phyloP scores from a whole-genome alignment of 37 sponge, comb jelly and placozoan genomes.

The Aplysina aerophoba region DNA sequence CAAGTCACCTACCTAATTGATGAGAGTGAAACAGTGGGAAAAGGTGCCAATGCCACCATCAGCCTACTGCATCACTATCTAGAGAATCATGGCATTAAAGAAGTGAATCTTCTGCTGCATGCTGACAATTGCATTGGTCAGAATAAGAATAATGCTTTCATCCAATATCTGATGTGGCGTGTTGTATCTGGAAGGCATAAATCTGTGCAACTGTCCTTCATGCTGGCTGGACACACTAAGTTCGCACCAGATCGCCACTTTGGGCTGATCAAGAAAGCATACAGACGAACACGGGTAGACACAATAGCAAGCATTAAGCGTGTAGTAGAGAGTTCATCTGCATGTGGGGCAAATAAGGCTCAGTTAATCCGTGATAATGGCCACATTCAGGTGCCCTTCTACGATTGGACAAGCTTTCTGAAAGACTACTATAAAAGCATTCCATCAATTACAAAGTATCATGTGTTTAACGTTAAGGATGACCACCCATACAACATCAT shows the following conservation, averaged over 20 bases:
- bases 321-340: neutral
- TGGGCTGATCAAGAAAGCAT: constrained; percentile 39
- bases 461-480: constrained; percentile 14
- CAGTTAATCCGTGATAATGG: constrained; percentile 17
- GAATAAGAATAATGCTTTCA: constrained; percentile 37
- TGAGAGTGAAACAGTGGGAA: constrained; percentile 36
- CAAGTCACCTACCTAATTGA: constrained; percentile 50
- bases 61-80: constrained; percentile 41
- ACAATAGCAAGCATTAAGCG: neutral
- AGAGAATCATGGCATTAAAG: constrained; percentile 17
- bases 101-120: neutral
- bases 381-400: neutral
- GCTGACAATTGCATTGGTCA: constrained; percentile 36
- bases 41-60: constrained; percentile 39
- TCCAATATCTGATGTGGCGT: constrained; percentile 35
- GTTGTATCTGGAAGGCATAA: constrained; percentile 6
- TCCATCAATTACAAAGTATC: constrained; percentile 31
- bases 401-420: constrained; percentile 42
- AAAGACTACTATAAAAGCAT: constrained; percentile 3
- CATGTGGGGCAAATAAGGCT: constrained; percentile 4
- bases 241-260: constrained; percentile 56
- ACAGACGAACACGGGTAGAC: constrained; percentile 31
- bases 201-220: constrained; percentile 25
- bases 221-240: constrained; percentile 57
- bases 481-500: constrained; percentile 14